A percentile compares a stretch with the other conserved stretches of the same genome.
These are phyloP conservation scores for Drosophila triauraria DNA, from an alignment of 1,140 invertebrate genomes.

Conservation along the genomic window DNA sequence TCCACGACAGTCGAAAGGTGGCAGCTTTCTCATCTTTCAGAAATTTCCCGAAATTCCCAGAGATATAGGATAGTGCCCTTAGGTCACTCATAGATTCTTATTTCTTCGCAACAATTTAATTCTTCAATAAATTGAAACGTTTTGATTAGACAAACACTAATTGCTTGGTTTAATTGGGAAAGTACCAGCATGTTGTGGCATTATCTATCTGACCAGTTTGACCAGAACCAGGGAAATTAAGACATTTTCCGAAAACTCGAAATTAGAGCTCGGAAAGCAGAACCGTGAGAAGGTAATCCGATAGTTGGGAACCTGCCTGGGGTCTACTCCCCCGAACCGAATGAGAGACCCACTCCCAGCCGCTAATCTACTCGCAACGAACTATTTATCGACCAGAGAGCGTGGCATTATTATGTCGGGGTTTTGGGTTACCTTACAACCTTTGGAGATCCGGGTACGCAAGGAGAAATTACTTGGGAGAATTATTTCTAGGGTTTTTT, in stretches of 20 bases:
- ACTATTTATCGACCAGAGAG: slow-evolving; percentile 26
- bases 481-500: rapidly evolving
- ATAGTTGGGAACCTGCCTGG: slow-evolving; percentile 36
- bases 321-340: neutral
- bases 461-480: neutral
- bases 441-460: slow-evolving; percentile 2
- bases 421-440: slow-evolving; percentile 12
- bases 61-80: neutral
- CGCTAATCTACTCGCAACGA: slow-evolving; percentile 24
- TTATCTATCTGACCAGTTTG: slow-evolving; percentile 14
- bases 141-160: slow-evolving; percentile 21
- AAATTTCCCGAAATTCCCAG: slow-evolving; percentile 7
- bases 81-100: neutral
- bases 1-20: neutral
- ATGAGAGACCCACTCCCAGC: slow-evolving; percentile 6
- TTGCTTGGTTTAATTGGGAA: slow-evolving; percentile 16
- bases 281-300: slow-evolving; percentile 46
- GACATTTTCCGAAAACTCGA: neutral
- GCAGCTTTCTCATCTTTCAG: neutral
- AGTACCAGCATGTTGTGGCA: slow-evolving; percentile 31
- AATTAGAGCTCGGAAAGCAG: slow-evolving; percentile 19
- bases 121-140: slow-evolving; percentile 8
- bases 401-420: slow-evolving; percentile 6
- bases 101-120: slow-evolving; percentile 1
- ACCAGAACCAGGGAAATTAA: neutral